Conservation (phyloP, 2,113 vertebrate genomes). For the Porphyrio hochstetteri region DNA sequence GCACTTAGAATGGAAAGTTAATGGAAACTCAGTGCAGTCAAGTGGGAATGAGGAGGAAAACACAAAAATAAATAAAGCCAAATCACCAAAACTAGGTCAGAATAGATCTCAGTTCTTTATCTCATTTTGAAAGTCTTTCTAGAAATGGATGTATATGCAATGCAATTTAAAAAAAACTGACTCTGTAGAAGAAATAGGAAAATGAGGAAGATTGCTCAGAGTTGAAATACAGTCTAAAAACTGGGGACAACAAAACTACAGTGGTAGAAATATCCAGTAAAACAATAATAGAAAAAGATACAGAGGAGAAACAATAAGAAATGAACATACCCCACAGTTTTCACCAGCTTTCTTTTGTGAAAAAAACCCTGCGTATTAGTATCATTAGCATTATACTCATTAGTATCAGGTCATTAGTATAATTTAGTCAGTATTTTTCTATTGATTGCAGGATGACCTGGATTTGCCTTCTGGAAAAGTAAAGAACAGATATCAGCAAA, state of each 20-base stretch:
- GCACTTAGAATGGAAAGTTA: conserved; percentile 41
- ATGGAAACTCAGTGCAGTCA: conserved; percentile 25
- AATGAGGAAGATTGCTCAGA: neutral
- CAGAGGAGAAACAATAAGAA: rapidly evolving
- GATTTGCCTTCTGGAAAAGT: neutral
- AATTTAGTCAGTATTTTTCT: neutral
- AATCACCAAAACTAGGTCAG: conserved; percentile 13
- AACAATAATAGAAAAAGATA: neutral
- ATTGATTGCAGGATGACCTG: neutral
- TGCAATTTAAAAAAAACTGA: neutral
- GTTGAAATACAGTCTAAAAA: neutral
- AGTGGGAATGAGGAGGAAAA: conserved; percentile 13
- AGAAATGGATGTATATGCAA: neutral
- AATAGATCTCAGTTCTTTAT: neutral
- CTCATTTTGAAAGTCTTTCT: neutral
- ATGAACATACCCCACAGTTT: rapidly evolving
- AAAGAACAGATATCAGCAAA: neutral
- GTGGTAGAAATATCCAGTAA: neutral
- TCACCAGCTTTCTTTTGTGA: neutral
- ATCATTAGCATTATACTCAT: neutral
- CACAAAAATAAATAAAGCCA: conserved; percentile 24
- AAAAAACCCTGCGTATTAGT: neutral
- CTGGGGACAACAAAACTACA: neutral
- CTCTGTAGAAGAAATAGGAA: neutral
- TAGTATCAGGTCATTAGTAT: neutral